Conservation (phyloP, 2,888 invertebrate genomes). For the Crioceris asparagi region DNA sequence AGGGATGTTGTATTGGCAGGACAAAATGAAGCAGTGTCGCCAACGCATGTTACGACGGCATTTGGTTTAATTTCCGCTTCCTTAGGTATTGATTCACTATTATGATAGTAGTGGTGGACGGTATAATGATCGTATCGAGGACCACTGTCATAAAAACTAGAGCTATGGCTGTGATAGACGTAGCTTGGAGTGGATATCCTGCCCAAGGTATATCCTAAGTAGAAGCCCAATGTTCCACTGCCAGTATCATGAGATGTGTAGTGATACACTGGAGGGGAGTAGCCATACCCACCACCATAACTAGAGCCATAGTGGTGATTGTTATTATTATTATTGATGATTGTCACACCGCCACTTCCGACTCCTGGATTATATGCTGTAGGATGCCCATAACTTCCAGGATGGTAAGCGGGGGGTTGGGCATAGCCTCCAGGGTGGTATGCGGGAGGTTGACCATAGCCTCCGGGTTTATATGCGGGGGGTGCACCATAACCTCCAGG, state of each 20-base stretch:
- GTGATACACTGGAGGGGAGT: constrained; percentile 21
- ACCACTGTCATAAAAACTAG: constrained; percentile 19
- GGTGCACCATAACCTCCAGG: constrained; percentile 12
- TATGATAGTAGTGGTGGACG: constrained; percentile 35
- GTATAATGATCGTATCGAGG: constrained; percentile 31
- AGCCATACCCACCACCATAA: constrained; percentile 13
- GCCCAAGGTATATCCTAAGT: constrained; percentile 28
- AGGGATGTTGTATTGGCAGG: constrained; percentile 32
- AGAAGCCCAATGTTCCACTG: constrained; percentile 29
- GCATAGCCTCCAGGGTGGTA: constrained; percentile 15
- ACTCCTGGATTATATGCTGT: constrained; percentile 11
- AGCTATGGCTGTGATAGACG: constrained; percentile 21
- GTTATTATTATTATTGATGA: constrained; percentile 26
- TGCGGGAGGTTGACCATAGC: constrained; percentile 21
- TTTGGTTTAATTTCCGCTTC: constrained; percentile 30
- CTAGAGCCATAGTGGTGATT: constrained; percentile 22
- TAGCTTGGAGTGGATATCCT: constrained; percentile 27
- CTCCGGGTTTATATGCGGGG: constrained; percentile 11
- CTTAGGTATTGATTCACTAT: constrained; percentile 25
- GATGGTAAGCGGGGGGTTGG: constrained; percentile 9
- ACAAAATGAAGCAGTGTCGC: constrained; percentile 31
- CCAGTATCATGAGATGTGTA: constrained; percentile 25
- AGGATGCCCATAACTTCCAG: constrained; percentile 14
- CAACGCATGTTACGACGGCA: constrained; percentile 29
- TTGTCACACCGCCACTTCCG: constrained; percentile 17